A percentile compares a stretch with the other conserved stretches of the same genome.
phyloP scores from a whole-genome alignment of 2,888 invertebrate genomes.

The Diploptera punctata region DNA sequence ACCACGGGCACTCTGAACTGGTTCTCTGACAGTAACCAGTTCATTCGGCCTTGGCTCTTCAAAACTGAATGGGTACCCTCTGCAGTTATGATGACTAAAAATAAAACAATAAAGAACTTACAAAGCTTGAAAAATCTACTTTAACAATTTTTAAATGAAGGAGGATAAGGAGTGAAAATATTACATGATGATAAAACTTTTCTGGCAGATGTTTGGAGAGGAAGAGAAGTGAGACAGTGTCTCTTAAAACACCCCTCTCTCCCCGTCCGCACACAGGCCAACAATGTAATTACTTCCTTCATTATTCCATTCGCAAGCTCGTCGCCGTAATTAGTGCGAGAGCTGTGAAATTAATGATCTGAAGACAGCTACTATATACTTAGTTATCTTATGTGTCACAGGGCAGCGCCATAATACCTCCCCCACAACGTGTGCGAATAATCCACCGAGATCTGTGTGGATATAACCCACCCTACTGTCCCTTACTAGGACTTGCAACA shows the following conservation, averaged over 20 bases:
- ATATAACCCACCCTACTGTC: not conserved
- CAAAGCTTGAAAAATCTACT: too few relatives aligned
- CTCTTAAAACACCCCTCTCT: conserved; percentile 28
- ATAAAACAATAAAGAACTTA: too few relatives aligned
- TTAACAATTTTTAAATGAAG: too few relatives aligned
- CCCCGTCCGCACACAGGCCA: conserved; percentile 11
- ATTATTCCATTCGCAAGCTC: conserved; percentile 33
- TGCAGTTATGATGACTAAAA: too few relatives aligned
- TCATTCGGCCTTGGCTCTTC: too few relatives aligned
- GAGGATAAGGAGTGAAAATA: too few relatives aligned
- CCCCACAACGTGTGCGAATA: not conserved
- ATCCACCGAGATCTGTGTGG: conserved; percentile 1
- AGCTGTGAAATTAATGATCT: conserved; percentile 31
- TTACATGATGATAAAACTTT: not conserved
- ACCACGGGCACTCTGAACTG: too few relatives aligned
- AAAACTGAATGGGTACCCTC: too few relatives aligned
- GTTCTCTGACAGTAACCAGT: too few relatives aligned
- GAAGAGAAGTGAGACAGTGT: conserved; percentile 18
- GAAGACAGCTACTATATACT: not conserved
- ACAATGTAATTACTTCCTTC: conserved; percentile 39
- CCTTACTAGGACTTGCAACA: not conserved
- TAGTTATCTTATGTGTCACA: conserved; percentile 8
- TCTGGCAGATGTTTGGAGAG: not conserved
- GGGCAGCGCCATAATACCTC: not conserved
- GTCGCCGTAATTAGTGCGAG: conserved; percentile 34